phyloP scores from a whole-genome alignment of 2,797 vertebrate species.

The Spizella passerina region DNA sequence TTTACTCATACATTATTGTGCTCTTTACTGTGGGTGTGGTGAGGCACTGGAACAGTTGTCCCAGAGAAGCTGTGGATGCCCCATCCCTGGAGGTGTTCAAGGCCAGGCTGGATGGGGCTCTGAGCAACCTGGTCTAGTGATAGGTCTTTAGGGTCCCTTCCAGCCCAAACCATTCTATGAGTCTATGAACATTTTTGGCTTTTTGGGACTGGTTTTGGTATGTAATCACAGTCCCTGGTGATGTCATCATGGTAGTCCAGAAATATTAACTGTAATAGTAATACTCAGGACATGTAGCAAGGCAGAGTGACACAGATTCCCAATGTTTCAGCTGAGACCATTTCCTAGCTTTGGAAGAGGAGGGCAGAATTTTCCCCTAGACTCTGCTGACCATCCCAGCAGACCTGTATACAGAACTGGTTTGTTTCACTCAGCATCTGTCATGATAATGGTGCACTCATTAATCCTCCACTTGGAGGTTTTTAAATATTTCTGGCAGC shows the following conservation, averaged over 20 bases:
- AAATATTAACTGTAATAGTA: background rate
- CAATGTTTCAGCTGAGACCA: fast-evolving
- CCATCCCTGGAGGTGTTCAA: background rate
- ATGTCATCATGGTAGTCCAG: background rate
- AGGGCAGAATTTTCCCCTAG: background rate
- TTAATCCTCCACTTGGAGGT: background rate
- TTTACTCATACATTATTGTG: no score
- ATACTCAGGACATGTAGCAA: background rate
- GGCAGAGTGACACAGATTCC: background rate
- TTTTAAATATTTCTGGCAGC: background rate
- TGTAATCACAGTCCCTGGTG: background rate
- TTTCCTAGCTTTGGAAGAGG: background rate
- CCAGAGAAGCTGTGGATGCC: background rate
- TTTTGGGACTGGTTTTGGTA: background rate
- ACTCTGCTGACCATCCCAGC: background rate
- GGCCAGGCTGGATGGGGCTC: background rate
- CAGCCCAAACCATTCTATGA: background rate
- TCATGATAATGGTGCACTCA: background rate
- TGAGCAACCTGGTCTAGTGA: background rate
- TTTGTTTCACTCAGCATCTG: background rate
- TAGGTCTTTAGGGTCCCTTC: background rate
- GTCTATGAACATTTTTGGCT: background rate
- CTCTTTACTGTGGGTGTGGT: background rate
- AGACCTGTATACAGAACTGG: background rate
- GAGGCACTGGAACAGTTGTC: background rate